Base-by-base conservation (phyloP, 1,140 invertebrate genomes). In the Drosophila melanogaster region DNA sequence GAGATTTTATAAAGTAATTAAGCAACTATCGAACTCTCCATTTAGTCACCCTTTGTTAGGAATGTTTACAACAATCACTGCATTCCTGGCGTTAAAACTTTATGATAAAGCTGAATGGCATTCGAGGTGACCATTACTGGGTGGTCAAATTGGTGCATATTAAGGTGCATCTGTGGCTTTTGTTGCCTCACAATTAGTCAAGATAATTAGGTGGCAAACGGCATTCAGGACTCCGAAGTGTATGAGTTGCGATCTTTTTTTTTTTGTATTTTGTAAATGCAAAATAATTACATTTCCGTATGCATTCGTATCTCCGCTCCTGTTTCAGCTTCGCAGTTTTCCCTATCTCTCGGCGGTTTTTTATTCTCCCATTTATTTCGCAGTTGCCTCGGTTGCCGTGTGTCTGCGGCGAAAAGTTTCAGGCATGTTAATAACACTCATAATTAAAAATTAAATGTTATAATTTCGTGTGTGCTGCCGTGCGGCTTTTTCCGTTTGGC, bases 371-470 rank as follows among this genome's bases (percentile, higher is more conserved):
- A 79, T 72, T 76, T 51, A 56, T 75, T 76, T 66, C 58, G 62
- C 59, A 71, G 64, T 76, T 77, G 79, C 80, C 47, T 38, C 22
- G 24, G 33, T 46, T 53, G 65, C 37, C 70, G 54, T 56, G 72
- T 66, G 81, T 76, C 62, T 78, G 78, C 37, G 83, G 81, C 59
- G 54, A 79, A 78, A 83, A 83, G 70, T 86, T 86, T 65, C 83
- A 64, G 69, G 69, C 61, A 87, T 86, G 81, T 86, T 86, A 87
- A 86, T 87, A 87, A 77, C 70, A 79, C 75, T 83, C 81, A 87
- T 86, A 86, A 86, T 86, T 86, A 86, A 86, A 87, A 83, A 86
- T 86, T 83, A 87, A 86, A 87, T 83, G 70, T 65, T 76, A 72
- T 86, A 76, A 87, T 89, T 83, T 79, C 58, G 55, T 83, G 70